These are phyloP conservation scores for Scaptomyza polygonia DNA, from an alignment of 2,888 invertebrate genomes.

Conservation along the genomic window DNA sequence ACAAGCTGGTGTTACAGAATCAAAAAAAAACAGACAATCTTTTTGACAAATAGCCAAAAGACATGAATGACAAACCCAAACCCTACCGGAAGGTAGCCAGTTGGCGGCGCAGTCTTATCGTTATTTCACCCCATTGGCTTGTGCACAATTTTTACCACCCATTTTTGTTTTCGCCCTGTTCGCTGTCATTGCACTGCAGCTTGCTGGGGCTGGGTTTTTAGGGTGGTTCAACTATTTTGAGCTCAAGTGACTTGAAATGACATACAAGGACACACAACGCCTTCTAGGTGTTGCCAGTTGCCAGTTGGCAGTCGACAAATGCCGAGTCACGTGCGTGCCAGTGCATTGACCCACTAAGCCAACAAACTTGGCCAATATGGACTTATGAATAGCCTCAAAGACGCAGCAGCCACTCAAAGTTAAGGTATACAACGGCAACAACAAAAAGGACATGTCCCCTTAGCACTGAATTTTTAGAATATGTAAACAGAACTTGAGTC, in stretches of 20 bases:
- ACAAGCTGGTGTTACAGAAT: conserved; percentile 13
- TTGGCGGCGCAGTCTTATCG: conserved; percentile 59
- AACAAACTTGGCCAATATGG: conserved; percentile 49
- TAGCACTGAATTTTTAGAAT: conserved; percentile 12
- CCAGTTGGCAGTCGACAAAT: conserved; percentile 40
- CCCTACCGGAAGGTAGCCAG: conserved; percentile 61
- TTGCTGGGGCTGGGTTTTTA: conserved; percentile 12
- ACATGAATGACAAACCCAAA: conserved; percentile 49
- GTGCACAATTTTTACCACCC: conserved; percentile 41
- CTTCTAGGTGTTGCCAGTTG: conserved; percentile 56
- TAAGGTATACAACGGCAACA: conserved; percentile 1
- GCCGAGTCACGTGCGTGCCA: conserved; percentile 67
- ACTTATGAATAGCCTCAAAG: conserved; percentile 56
- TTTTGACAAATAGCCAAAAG: conserved; percentile 77
- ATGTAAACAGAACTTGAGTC: conserved; percentile 28
- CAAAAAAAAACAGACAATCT: conserved; percentile 49
- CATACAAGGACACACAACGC: conserved; percentile 69
- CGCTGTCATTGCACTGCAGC: conserved; percentile 69
- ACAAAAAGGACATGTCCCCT: not conserved
- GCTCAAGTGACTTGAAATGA: conserved; percentile 74
- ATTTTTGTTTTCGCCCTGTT: conserved; percentile 26
- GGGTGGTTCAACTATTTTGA: conserved; percentile 59
- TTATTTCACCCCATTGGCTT: conserved; percentile 52
- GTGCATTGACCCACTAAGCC: conserved; percentile 65
- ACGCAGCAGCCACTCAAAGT: conserved; percentile 33